These are phyloP conservation scores for Clusia tigrina DNA, from an alignment of 2,888 invertebrate genomes.

Conservation along the genomic window DNA sequence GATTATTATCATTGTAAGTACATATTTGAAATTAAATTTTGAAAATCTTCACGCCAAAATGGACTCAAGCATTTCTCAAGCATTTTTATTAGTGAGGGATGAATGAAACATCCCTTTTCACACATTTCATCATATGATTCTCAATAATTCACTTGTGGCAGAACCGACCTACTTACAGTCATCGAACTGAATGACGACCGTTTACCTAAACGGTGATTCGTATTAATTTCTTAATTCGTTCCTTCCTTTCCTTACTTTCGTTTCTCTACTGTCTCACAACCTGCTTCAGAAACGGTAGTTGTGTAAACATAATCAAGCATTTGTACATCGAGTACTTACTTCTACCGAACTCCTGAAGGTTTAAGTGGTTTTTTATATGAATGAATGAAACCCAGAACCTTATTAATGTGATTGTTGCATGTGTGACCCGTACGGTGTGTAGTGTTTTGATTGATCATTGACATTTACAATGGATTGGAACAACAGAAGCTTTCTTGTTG, in stretches of 20 bases:
- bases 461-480: slow-evolving; percentile 56
- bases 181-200: too few relatives aligned
- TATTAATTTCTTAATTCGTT: slow-evolving; percentile 47
- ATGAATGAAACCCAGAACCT: neutral
- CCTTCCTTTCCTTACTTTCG: too few relatives aligned
- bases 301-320: slow-evolving; percentile 43
- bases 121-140: too few relatives aligned
- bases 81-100: too few relatives aligned
- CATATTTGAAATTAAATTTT: neutral
- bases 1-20: too few relatives aligned
- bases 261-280: slow-evolving; percentile 52
- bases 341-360: slow-evolving; percentile 38
- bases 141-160: too few relatives aligned
- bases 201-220: slow-evolving; percentile 39
- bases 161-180: too few relatives aligned
- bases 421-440: slow-evolving; percentile 19
- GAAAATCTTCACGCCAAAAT: neutral
- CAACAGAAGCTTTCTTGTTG: neutral
- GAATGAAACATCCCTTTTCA: too few relatives aligned
- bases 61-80: neutral
- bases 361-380: neutral
- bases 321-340: slow-evolving; percentile 35
- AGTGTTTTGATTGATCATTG: slow-evolving; percentile 60
- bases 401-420: neutral
- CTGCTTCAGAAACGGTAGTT: slow-evolving; percentile 52